Percentiles rank a stretch among this genome's conserved stretches.
Conservation (phyloP, 2,888 invertebrate species). For the Aphidoletes aphidimyza region DNA sequence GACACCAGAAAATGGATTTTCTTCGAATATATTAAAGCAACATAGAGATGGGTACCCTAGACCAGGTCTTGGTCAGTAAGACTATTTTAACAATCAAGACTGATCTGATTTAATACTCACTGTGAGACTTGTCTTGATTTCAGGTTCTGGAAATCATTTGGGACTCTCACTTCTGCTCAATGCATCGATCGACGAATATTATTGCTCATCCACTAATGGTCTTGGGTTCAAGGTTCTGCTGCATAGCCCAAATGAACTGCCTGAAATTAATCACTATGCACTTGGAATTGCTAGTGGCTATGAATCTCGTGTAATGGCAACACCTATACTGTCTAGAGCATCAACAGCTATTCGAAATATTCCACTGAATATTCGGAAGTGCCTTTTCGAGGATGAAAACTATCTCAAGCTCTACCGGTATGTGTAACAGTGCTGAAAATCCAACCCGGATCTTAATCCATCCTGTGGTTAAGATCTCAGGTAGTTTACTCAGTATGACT, state of each 20-base stretch:
- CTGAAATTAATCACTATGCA: conserved; percentile 75
- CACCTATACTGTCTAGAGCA: conserved; percentile 75
- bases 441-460: no score
- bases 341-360: conserved; percentile 70
- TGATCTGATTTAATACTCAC: no score
- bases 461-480: no score
- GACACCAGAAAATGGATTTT: conserved; percentile 76
- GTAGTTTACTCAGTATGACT: no score
- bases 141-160: conserved; percentile 66
- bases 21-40: neutral
- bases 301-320: conserved; percentile 76
- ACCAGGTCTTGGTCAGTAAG: conserved; percentile 15
- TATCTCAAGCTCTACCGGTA: conserved; percentile 73
- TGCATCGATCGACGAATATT: conserved; percentile 78
- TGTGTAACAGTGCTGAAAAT: no score
- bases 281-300: conserved; percentile 77
- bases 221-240: conserved; percentile 70
- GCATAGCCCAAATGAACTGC: conserved; percentile 81
- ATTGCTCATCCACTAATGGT: conserved; percentile 80
- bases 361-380: conserved; percentile 72
- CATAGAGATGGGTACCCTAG: neutral
- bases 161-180: conserved; percentile 79
- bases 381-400: conserved; percentile 79
- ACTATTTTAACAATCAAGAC: no score
- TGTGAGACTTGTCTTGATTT: no score